phyloP scores from a whole-genome alignment of 2,113 vertebrate genomes.

The Aphelocoma coerulescens region DNA sequence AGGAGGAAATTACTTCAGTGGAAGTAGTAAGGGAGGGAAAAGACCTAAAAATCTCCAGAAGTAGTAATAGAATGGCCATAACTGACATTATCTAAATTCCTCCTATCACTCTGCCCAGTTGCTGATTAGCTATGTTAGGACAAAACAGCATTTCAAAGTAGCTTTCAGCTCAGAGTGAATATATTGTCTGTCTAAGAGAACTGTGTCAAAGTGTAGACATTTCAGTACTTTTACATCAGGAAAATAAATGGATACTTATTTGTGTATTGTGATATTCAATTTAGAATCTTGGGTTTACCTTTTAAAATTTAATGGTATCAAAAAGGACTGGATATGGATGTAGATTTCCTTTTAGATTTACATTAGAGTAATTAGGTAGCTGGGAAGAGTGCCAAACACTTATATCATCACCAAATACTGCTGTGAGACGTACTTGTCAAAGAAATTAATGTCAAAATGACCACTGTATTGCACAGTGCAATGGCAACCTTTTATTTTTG shows the following conservation, averaged over 20 bases:
- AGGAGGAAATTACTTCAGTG: background rate
- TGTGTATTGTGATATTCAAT: background rate
- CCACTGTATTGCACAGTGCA: background rate
- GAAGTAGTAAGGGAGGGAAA: background rate
- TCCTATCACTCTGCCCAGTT: background rate
- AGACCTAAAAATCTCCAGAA: background rate
- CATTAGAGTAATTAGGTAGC: background rate
- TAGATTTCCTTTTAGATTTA: background rate
- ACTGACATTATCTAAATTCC: background rate
- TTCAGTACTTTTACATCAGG: background rate
- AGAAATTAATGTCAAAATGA: background rate
- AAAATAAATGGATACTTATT: background rate
- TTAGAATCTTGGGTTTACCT: background rate
- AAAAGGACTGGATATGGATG: background rate
- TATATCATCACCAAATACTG: background rate
- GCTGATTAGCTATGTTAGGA: background rate
- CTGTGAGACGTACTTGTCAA: background rate
- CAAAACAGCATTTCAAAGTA: background rate
- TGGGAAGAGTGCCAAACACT: background rate
- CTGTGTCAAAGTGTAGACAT: background rate
- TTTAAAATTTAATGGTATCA: background rate
- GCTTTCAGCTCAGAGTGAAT: background rate
- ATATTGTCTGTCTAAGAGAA: background rate
- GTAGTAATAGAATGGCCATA: background rate
- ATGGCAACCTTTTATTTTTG: background rate